A percentile compares a stretch with the other conserved stretches of the same genome.
phyloP scores from a whole-genome alignment of 1,140 invertebrate genomes.

The Zaprionus nigranus region DNA sequence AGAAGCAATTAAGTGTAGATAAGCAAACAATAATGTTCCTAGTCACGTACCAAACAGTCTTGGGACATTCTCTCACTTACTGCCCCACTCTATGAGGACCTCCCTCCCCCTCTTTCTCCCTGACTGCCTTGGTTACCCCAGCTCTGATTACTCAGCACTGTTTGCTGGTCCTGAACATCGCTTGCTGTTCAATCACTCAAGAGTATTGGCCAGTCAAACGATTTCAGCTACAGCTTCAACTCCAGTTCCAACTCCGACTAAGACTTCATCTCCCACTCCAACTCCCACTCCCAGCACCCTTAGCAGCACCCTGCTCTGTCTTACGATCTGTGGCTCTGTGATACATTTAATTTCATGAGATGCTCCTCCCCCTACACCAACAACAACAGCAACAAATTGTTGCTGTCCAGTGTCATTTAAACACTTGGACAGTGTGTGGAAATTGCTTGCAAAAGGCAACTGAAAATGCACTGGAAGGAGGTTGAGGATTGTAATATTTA shows the following conservation, averaged over 20 bases:
- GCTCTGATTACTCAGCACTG: conserved; percentile 16
- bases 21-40: conserved; percentile 84
- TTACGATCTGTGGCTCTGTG: conserved; percentile 38
- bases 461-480: neutral
- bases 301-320: conserved; percentile 4
- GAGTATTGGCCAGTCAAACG: conserved; percentile 51
- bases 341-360: conserved; percentile 70
- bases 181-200: conserved; percentile 64
- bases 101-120: neutral
- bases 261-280: neutral
- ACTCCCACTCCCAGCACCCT: neutral
- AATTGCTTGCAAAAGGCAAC: neutral
- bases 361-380: conserved; percentile 5
- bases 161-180: conserved; percentile 22
- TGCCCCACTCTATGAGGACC: neutral
- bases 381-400: conserved; percentile 22
- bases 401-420: conserved; percentile 4
- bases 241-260: neutral
- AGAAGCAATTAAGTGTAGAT: conserved; percentile 84
- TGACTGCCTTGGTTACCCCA: neutral
- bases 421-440: neutral
- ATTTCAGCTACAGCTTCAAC: conserved; percentile 9
- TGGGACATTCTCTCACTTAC: conserved; percentile 69
- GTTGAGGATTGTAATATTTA: neutral
- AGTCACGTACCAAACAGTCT: conserved; percentile 73